A percentile compares a stretch with the other conserved stretches of the same genome.
Evolutionary conservation across 1,140 invertebrate species (phyloP).

Genomic region (Forficula auricularia): DNA sequence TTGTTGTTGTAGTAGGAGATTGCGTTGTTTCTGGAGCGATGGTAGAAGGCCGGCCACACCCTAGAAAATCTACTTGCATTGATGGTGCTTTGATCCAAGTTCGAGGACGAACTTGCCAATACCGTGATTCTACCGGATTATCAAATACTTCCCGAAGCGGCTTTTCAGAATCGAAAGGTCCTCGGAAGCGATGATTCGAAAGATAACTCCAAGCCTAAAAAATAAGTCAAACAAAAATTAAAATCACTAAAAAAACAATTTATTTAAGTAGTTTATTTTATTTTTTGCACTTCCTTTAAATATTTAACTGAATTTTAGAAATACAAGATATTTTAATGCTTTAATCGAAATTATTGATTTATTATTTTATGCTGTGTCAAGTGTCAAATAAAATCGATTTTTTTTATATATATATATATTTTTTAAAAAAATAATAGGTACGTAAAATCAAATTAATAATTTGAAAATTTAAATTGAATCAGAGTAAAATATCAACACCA

Average conservation of each 20-base stretch:
- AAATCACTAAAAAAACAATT: slow-evolving; percentile 12
- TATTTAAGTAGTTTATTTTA: slow-evolving; percentile 17
- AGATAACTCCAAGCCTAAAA: slow-evolving; percentile 4
- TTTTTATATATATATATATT: too few species aligned
- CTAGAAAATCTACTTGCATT: slow-evolving; percentile 52
- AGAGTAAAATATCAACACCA: too few species aligned
- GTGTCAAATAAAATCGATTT: too few species aligned
- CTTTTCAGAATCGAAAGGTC: slow-evolving; percentile 40
- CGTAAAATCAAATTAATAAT: too few species aligned
- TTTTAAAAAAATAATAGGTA: too few species aligned
- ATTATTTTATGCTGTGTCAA: too few species aligned
- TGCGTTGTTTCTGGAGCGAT: neutral
- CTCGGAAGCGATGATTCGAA: slow-evolving; percentile 43
- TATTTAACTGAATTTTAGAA: slow-evolving; percentile 9
- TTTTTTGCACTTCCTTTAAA: slow-evolving; percentile 14
- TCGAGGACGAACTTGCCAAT: slow-evolving; percentile 47
- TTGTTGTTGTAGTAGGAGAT: slow-evolving; percentile 4
- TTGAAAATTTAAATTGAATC: too few species aligned
- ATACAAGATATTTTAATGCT: too few species aligned
- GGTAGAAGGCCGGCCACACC: slow-evolving; percentile 33
- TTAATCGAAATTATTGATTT: too few species aligned
- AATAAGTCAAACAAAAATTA: slow-evolving; percentile 8
- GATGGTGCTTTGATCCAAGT: slow-evolving; percentile 60
- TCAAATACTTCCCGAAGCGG: slow-evolving; percentile 40
- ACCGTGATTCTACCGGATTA: slow-evolving; percentile 49